Evolutionary conservation across 2,113 vertebrate species (phyloP).

Genomic region (Gymnobelideus leadbeateri): DNA sequence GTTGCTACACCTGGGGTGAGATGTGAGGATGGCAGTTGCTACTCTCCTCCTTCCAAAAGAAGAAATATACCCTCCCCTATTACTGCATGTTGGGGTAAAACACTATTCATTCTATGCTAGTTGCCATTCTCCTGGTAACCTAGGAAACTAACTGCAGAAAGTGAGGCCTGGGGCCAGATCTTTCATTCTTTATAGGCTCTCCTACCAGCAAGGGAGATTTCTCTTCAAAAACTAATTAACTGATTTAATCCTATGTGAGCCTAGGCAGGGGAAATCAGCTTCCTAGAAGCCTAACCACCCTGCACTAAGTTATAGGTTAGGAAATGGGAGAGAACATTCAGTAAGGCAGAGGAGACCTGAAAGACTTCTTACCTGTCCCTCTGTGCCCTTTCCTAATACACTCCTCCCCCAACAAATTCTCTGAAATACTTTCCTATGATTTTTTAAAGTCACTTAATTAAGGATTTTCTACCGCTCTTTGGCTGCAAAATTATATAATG

Average conservation of each 20-base stretch:
- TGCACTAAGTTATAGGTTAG: neutral
- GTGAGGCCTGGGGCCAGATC: neutral
- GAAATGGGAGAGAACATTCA: neutral
- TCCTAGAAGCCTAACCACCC: neutral
- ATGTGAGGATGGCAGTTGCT: neutral
- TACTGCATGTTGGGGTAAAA: neutral
- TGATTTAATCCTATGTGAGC: neutral
- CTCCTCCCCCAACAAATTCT: neutral
- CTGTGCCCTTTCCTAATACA: neutral
- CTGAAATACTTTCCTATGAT: conserved; percentile 14
- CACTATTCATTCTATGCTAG: neutral
- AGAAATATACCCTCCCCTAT: neutral
- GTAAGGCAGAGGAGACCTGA: neutral
- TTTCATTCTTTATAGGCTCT: neutral
- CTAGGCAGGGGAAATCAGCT: neutral
- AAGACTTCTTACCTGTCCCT: neutral
- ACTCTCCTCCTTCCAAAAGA: neutral
- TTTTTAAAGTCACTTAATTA: neutral
- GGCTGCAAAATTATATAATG: neutral
- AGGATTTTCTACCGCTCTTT: conserved; percentile 40
- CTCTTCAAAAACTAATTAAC: neutral
- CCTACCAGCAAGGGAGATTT: neutral
- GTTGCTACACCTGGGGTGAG: neutral
- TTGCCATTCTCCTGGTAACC: neutral
- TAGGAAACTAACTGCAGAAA: neutral